Conservation (phyloP, 53 echinoderm and acorn worm species). For the Temnopleurus reevesii region DNA sequence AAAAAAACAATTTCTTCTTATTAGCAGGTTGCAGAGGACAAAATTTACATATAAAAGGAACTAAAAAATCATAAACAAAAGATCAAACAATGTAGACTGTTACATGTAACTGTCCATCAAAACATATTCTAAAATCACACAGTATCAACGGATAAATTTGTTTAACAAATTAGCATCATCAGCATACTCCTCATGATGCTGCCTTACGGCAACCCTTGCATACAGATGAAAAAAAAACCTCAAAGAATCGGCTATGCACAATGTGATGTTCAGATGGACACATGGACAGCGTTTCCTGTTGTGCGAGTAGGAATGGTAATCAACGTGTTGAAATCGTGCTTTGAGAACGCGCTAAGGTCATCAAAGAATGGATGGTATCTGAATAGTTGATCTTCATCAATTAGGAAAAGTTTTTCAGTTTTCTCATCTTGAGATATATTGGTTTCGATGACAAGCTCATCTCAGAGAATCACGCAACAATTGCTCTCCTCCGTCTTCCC, state of each 20-base stretch:
- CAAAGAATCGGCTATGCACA: neutral
- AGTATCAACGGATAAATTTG: neutral
- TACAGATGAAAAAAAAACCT: neutral
- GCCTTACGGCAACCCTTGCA: conserved; percentile 7
- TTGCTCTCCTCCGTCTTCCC: conserved; percentile 98
- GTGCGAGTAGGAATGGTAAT: neutral
- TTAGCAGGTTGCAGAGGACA: neutral
- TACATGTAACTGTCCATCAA: neutral
- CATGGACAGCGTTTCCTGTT: neutral
- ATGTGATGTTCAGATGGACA: neutral
- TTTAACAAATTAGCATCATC: neutral
- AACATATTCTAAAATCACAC: neutral
- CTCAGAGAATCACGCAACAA: conserved; percentile 93
- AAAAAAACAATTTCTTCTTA: neutral
- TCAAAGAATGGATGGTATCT: conserved; percentile 17
- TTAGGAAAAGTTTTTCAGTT: conserved; percentile 36
- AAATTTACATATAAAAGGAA: neutral
- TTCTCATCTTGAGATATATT: neutral
- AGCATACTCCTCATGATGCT: neutral
- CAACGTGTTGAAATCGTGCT: neutral
- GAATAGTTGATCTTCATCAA: conserved; percentile 26
- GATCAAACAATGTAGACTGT: neutral
- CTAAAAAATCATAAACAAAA: neutral
- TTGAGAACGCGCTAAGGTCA: neutral
- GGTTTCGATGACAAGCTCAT: neutral